Percentiles rank a stretch among this genome's conserved stretches.
Evolutionary conservation across 2,888 invertebrate genomes (phyloP).

Genomic region (Xestia c-nigrum): DNA sequence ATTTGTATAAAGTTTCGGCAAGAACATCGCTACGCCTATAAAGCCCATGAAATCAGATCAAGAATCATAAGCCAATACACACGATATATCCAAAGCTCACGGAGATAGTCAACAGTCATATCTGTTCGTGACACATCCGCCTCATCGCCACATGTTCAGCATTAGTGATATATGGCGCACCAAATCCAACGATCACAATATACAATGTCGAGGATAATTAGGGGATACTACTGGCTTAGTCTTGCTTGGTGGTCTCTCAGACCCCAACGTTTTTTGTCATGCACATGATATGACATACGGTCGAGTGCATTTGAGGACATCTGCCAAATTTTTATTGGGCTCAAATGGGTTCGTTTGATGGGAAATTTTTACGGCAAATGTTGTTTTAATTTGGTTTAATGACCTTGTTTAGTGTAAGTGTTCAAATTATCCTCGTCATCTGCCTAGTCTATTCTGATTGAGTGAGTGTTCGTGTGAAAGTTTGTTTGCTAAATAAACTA

Average conservation of each 20-base stretch:
- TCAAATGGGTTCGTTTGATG: slow-evolving; percentile 36
- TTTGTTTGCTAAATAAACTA: background rate
- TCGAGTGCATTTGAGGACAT: slow-evolving; percentile 78
- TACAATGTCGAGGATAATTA: slow-evolving; percentile 84
- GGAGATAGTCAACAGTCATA: slow-evolving; percentile 44
- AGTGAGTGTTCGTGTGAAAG: background rate
- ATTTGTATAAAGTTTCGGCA: background rate
- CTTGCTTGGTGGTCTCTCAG: slow-evolving; percentile 87
- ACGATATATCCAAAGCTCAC: slow-evolving; percentile 27
- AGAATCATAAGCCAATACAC: slow-evolving; percentile 5
- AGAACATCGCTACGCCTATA: background rate
- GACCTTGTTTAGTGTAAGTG: slow-evolving; percentile 17
- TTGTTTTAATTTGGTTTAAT: slow-evolving; percentile 26
- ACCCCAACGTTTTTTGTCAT: slow-evolving; percentile 81
- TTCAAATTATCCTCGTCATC: background rate
- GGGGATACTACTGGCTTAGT: slow-evolving; percentile 83
- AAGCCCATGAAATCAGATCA: background rate
- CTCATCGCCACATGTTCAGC: slow-evolving; percentile 86
- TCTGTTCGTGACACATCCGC: slow-evolving; percentile 67
- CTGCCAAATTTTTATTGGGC: slow-evolving; percentile 72
- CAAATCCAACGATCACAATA: slow-evolving; percentile 89
- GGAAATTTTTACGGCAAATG: slow-evolving; percentile 37
- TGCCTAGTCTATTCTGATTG: background rate
- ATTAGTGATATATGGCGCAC: slow-evolving; percentile 83
- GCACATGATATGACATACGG: slow-evolving; percentile 75